A percentile compares a stretch with the other conserved stretches of the same genome.
These are phyloP conservation scores for Epinephelus awoara DNA, from an alignment of 2,797 vertebrate genomes.

Conservation along the genomic window DNA sequence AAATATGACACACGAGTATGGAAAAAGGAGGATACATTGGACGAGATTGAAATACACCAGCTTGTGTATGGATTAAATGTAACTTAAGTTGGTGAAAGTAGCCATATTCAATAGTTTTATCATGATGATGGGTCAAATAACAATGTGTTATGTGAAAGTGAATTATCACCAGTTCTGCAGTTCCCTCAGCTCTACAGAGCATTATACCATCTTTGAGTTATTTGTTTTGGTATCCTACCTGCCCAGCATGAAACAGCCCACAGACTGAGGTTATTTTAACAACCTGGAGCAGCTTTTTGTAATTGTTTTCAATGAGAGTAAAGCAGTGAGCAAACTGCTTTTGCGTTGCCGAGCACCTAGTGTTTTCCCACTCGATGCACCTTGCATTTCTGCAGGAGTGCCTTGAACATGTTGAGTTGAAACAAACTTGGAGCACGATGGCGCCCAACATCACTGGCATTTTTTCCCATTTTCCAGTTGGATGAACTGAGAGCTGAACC, in stretches of 20 bases:
- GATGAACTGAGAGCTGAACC: too few relatives aligned
- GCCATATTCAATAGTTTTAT: conserved; percentile 11
- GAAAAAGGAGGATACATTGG: conserved; percentile 9
- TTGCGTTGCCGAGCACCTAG: too few relatives aligned
- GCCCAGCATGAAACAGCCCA: background rate
- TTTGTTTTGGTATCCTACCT: background rate
- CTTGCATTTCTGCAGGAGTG: too few relatives aligned
- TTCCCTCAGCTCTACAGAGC: background rate
- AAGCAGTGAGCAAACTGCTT: too few relatives aligned
- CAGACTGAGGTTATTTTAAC: too few relatives aligned
- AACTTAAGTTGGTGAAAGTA: background rate
- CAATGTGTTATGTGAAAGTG: background rate
- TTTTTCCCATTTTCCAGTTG: too few relatives aligned
- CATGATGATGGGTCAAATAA: background rate
- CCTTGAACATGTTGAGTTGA: too few relatives aligned
- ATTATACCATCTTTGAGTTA: background rate
- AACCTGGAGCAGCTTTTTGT: too few relatives aligned
- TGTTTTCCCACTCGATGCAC: too few relatives aligned
- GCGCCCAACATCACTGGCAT: too few relatives aligned
- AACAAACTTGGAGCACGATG: too few relatives aligned
- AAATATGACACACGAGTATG: conserved; percentile 42
- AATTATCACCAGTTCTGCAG: background rate
- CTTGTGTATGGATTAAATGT: background rate
- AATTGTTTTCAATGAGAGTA: too few relatives aligned
- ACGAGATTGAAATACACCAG: conserved; percentile 16